These are phyloP conservation scores for rabbit (Oryctolagus cuniculus) DNA, from an alignment of 2,113 vertebrate species.

Conservation along the genomic window DNA sequence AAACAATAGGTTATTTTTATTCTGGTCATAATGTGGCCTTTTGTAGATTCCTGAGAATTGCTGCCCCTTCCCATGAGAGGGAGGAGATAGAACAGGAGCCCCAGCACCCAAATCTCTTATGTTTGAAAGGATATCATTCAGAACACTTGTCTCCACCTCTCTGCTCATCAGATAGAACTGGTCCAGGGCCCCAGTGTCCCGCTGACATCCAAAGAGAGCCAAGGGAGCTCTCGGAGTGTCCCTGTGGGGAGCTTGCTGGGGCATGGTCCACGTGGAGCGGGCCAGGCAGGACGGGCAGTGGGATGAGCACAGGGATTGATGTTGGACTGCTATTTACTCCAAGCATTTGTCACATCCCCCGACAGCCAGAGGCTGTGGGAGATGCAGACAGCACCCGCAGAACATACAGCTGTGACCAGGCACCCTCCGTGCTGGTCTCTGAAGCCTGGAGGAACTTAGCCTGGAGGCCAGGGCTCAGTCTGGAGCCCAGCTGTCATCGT, in stretches of 20 bases:
- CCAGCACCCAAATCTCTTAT: background rate
- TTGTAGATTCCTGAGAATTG: constrained; percentile 24
- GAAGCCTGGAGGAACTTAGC: too few relatives aligned
- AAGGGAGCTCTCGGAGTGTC: background rate
- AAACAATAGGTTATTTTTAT: background rate
- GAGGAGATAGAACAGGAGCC: constrained; percentile 10
- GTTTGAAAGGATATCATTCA: background rate
- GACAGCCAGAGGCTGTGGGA: too few relatives aligned
- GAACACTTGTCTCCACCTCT: background rate
- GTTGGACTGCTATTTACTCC: background rate
- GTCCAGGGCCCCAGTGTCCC: constrained; percentile 33
- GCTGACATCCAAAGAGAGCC: background rate
- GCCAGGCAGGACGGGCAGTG: background rate
- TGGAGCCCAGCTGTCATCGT: background rate
- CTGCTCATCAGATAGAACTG: constrained; percentile 14
- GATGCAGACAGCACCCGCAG: background rate
- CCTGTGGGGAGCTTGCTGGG: background rate
- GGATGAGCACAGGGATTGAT: background rate
- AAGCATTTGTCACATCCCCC: background rate
- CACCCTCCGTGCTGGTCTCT: background rate
- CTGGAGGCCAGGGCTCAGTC: background rate
- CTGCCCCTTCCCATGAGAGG: background rate
- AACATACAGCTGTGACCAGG: background rate
- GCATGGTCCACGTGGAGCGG: background rate
- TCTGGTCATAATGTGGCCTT: constrained; percentile 35